A percentile compares a stretch with the other conserved stretches of the same genome.
phyloP scores from a whole-genome alignment of 2,888 invertebrate species.

The Polia nebulosa region DNA sequence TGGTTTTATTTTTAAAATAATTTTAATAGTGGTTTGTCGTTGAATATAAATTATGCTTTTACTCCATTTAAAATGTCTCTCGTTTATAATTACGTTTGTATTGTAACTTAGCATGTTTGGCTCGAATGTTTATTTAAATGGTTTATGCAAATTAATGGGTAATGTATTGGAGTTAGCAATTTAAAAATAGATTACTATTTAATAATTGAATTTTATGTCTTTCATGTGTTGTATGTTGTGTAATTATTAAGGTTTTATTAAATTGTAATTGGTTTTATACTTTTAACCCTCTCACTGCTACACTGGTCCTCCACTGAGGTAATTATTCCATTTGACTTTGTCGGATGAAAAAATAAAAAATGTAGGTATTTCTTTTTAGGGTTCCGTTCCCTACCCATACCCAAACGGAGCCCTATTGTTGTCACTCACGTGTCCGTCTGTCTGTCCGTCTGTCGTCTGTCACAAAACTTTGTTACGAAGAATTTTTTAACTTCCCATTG shows the following conservation, averaged over 20 bases:
- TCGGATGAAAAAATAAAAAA: neutral
- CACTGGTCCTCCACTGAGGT: no score
- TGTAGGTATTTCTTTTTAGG: no score
- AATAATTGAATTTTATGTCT: neutral
- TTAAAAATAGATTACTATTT: neutral
- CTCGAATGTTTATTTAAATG: slow-evolving; percentile 19
- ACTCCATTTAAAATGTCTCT: slow-evolving; percentile 35
- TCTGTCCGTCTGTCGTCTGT: no score
- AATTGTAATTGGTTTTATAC: neutral
- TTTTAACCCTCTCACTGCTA: slow-evolving; percentile 13
- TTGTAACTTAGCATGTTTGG: slow-evolving; percentile 3
- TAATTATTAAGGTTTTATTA: neutral
- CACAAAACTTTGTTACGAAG: no score
- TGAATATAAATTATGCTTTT: slow-evolving; percentile 43
- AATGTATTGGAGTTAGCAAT: neutral
- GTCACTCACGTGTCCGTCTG: no score
- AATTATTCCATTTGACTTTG: neutral
- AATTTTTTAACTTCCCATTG: no score
- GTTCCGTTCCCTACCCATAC: no score
- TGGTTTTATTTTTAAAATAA: slow-evolving; percentile 69
- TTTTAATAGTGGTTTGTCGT: slow-evolving; percentile 65
- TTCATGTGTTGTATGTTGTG: neutral
- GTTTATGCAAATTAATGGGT: slow-evolving; percentile 13
- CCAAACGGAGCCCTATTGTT: no score
- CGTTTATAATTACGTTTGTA: slow-evolving; percentile 12